Evolutionary conservation across 2,888 invertebrate genomes (phyloP).

Genomic region (Eristalinus aeneus): DNA sequence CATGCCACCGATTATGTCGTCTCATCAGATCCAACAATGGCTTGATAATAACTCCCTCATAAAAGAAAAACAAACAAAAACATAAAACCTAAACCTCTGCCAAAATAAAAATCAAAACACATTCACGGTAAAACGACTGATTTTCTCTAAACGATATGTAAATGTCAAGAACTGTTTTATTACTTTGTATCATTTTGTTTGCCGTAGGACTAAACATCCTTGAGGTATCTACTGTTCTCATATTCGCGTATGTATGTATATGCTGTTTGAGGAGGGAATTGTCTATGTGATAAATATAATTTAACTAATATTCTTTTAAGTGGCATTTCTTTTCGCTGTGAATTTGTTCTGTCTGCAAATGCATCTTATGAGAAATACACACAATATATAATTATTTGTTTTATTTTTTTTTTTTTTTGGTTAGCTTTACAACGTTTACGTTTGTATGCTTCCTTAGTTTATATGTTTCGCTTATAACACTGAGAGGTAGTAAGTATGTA

Average conservation of each 20-base stretch:
- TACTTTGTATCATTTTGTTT: slow-evolving; percentile 47
- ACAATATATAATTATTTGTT: neutral
- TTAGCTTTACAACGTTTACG: slow-evolving; percentile 28
- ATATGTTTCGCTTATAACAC: slow-evolving; percentile 21
- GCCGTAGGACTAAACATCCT: slow-evolving; percentile 32
- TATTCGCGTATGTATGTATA: too few species aligned
- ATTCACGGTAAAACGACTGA: neutral
- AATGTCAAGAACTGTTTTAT: slow-evolving; percentile 13
- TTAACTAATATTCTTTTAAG: slow-evolving; percentile 39
- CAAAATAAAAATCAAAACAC: neutral
- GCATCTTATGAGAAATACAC: slow-evolving; percentile 32
- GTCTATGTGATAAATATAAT: slow-evolving; percentile 66
- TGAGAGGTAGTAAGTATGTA: slow-evolving; percentile 66
- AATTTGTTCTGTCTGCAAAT: slow-evolving; percentile 20
- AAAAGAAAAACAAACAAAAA: neutral
- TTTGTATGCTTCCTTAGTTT: slow-evolving; percentile 30
- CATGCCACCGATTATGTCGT: neutral
- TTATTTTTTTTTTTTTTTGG: neutral
- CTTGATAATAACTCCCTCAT: neutral
- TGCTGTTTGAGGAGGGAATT: slow-evolving; percentile 28
- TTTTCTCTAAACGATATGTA: slow-evolving; percentile 57
- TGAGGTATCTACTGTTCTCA: slow-evolving; percentile 36
- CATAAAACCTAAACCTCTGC: slow-evolving; percentile 10
- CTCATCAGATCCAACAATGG: neutral
- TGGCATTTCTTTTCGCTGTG: neutral